Conservation (phyloP, 2,113 vertebrate species). For the Macquaria australasica region DNA sequence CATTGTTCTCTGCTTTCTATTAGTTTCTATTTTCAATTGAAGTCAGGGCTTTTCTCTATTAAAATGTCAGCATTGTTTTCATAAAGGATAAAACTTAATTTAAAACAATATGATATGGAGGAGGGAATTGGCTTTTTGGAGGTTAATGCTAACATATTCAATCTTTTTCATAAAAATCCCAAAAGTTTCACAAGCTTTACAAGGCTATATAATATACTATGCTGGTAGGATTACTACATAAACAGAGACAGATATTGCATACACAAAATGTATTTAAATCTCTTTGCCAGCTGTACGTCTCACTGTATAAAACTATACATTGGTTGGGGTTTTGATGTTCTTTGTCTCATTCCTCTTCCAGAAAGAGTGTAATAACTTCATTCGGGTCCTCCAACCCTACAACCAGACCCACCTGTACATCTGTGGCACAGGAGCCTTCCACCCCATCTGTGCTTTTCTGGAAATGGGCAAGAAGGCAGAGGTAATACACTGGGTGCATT, state of each 20-base stretch:
- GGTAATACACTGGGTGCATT: slow-evolving; percentile 82
- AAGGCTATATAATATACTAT: slow-evolving; percentile 20
- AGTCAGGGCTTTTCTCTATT: slow-evolving; percentile 27
- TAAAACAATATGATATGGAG: slow-evolving; percentile 31
- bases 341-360: slow-evolving; percentile 76
- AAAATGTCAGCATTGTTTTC: slow-evolving; percentile 43
- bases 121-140: slow-evolving; percentile 3
- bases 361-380: slow-evolving; percentile 98
- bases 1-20: slow-evolving; percentile 42
- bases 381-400: slow-evolving; percentile 93
- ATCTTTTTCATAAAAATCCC: slow-evolving; percentile 24
- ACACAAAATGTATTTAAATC: slow-evolving; percentile 30
- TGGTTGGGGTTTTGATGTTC: background rate
- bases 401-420: slow-evolving; percentile 97
- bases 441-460: slow-evolving; percentile 96
- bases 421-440: slow-evolving; percentile 97
- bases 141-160: slow-evolving; percentile 37
- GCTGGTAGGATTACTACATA: slow-evolving; percentile 41
- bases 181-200: slow-evolving; percentile 17
- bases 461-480: slow-evolving; percentile 96
- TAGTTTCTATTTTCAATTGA: slow-evolving; percentile 42
- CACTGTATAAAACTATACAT: background rate
- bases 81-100: slow-evolving; percentile 48
- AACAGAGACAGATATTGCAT: slow-evolving; percentile 17
- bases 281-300: slow-evolving; percentile 32